Evolutionary conservation across 2,888 invertebrate species (phyloP), one percentile per base, ranked within the genome.

Genomic region (Leucophora obtusa): DNA sequence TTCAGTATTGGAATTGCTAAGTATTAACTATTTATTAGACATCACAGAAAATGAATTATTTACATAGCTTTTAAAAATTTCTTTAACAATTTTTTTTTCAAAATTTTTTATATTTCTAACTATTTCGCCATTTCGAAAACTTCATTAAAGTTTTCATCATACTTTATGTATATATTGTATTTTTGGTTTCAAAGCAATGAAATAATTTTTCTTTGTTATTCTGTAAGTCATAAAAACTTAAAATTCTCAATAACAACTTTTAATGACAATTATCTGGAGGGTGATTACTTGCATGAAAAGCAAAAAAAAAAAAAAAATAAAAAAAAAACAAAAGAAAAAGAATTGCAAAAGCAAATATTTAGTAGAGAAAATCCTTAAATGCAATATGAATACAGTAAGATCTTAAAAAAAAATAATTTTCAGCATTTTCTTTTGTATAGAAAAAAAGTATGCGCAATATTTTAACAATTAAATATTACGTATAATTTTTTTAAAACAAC

Each of bases 181-280:
- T 38, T 38, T 28, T n/a, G 43, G 6, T 47, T 47, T n/a, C 3
- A 47, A 47, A 2, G 43, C 43, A 14, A 47, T 28, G 54, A 21
- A 54, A 28, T 0, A 24, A 21, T 24, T 24, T 21, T 10, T 21
- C 14, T 10, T 54, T n/a, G 18, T 54, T 28, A 7, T n/a, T 21
- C 5, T 47, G 14, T 47, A n/a, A 43, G 43, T n/a, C 14, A n/a
- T n/a, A 47, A n/a, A 47, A 47, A n/a, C 43, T 47, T 47, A 47
- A 47, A 47, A 47, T 47, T 47, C n/a, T 47, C 7, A n/a, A n/a
- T 47, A 47, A 47, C 43, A 47, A 47, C 43, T 62, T 58, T 60
- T 66, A 35, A 56, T 53, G 71, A 50, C 35, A 65, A 77, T 79
- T 73, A 58, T 69, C 75, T 62, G 21, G 62, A 56, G 72, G 63